These are phyloP conservation scores for Mythimna ferrago DNA, from an alignment of 2,888 invertebrate genomes.

Conservation along the genomic window DNA sequence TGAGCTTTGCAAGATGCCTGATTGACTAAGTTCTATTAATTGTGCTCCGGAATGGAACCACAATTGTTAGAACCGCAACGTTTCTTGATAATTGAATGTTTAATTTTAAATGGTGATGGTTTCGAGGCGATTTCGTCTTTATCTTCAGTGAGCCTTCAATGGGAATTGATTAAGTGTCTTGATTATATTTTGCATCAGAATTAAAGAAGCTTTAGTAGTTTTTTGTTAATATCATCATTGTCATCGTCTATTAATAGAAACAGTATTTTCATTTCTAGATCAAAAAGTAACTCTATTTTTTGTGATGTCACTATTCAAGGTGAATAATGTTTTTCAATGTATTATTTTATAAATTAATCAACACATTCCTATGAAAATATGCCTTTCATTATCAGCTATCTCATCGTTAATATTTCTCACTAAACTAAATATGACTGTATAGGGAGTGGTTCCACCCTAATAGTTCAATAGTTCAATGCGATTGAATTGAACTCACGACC, in stretches of 20 bases:
- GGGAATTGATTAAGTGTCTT: slow-evolving; percentile 44
- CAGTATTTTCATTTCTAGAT: background rate
- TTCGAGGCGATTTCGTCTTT: slow-evolving; percentile 38
- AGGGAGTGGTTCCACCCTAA: slow-evolving; percentile 29
- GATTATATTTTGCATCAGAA: slow-evolving; percentile 32
- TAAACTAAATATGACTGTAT: slow-evolving; percentile 15
- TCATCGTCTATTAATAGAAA: background rate
- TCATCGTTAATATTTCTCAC: background rate
- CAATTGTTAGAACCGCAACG: slow-evolving; percentile 51
- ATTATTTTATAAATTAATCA: no score
- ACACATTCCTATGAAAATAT: background rate
- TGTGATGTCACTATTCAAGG: no score
- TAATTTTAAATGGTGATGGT: slow-evolving; percentile 65
- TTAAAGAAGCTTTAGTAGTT: slow-evolving; percentile 6
- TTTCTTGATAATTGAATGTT: slow-evolving; percentile 66
- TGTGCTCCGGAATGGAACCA: slow-evolving; percentile 55
- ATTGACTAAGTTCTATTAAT: slow-evolving; percentile 77
- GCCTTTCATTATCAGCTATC: background rate
- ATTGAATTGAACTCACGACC: slow-evolving; percentile 53
- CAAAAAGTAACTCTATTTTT: no score
- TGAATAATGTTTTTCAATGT: no score
- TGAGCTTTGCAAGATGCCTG: slow-evolving; percentile 71
- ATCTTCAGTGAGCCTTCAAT: slow-evolving; percentile 39
- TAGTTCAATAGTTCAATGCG: slow-evolving; percentile 16
- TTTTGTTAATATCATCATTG: background rate